phyloP scores from a whole-genome alignment of 1,140 invertebrate species.

The Drosophila prosaltans region DNA sequence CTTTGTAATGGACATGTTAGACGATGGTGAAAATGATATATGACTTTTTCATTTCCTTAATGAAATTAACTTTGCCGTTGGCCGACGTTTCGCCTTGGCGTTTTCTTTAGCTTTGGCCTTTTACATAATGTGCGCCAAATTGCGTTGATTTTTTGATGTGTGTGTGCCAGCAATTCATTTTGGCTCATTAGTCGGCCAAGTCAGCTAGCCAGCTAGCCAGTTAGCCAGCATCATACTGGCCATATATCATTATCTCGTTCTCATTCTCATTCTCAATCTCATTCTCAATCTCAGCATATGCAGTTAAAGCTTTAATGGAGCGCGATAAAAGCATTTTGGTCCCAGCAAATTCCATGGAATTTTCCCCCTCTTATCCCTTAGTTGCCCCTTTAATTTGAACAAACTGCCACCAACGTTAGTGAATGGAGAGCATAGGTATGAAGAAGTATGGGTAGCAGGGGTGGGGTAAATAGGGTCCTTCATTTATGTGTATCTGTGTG shows the following conservation, averaged over 20 bases:
- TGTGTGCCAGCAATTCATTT: constrained; percentile 73
- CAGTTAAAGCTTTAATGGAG: constrained; percentile 51
- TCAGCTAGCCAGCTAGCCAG: constrained; percentile 71
- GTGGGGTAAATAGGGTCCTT: not conserved
- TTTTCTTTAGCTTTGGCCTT: constrained; percentile 19
- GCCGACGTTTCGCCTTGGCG: constrained; percentile 21
- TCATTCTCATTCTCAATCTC: constrained; percentile 45
- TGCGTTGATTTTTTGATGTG: constrained; percentile 77
- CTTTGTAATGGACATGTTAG: constrained; percentile 77
- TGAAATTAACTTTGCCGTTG: constrained; percentile 75
- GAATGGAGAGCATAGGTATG: no score
- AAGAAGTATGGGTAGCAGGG: not conserved
- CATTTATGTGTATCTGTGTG: no score
- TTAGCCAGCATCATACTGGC: constrained; percentile 35
- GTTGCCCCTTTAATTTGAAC: constrained; percentile 17
- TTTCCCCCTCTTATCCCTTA: constrained; percentile 10
- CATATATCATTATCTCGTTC: constrained; percentile 70
- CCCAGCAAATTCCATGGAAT: no score
- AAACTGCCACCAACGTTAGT: not conserved
- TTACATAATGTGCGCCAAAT: constrained; percentile 78
- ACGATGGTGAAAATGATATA: constrained; percentile 79
- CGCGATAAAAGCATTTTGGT: constrained; percentile 47
- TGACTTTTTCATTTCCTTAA: constrained; percentile 82
- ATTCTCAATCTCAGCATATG: constrained; percentile 52
- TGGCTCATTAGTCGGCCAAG: constrained; percentile 71